These are phyloP conservation scores for Plectus sambesii DNA, from an alignment of 1,140 invertebrate genomes.

Conservation along the genomic window DNA sequence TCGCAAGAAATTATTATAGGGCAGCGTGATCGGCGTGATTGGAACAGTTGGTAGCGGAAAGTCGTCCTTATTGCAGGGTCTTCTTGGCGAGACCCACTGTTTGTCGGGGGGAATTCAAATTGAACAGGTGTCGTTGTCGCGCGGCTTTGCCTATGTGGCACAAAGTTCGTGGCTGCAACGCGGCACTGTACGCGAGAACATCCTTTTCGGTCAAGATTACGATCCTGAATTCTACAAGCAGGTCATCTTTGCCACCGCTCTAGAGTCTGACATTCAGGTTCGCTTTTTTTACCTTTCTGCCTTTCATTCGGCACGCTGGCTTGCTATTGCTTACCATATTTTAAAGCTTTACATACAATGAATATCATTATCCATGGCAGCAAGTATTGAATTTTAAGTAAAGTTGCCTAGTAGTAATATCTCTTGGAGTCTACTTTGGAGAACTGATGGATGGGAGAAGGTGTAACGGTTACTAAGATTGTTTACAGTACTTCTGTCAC, in stretches of 20 bases:
- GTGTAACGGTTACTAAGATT: too few species aligned
- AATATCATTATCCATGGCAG: too few species aligned
- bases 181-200: constrained; percentile 77
- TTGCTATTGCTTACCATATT: too few species aligned
- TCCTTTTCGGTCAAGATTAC: constrained; percentile 72
- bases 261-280: constrained; percentile 62
- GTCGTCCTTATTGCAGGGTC: constrained; percentile 60
- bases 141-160: constrained; percentile 63
- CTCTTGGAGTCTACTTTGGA: too few species aligned
- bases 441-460: too few species aligned
- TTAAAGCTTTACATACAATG: too few species aligned
- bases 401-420: too few species aligned
- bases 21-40: constrained; percentile 40
- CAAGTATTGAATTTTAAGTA: too few species aligned
- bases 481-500: too few species aligned
- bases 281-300: too few species aligned
- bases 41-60: constrained; percentile 60
- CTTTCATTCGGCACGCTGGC: too few species aligned
- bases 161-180: constrained; percentile 84
- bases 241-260: constrained; percentile 65
- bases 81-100: constrained; percentile 61
- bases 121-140: constrained; percentile 13
- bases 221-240: constrained; percentile 63
- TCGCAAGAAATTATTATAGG: constrained; percentile 23
- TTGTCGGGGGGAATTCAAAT: constrained; percentile 15